Base-by-base conservation (phyloP, 2,797 vertebrate species). In the Aeoliscus strigatus region DNA sequence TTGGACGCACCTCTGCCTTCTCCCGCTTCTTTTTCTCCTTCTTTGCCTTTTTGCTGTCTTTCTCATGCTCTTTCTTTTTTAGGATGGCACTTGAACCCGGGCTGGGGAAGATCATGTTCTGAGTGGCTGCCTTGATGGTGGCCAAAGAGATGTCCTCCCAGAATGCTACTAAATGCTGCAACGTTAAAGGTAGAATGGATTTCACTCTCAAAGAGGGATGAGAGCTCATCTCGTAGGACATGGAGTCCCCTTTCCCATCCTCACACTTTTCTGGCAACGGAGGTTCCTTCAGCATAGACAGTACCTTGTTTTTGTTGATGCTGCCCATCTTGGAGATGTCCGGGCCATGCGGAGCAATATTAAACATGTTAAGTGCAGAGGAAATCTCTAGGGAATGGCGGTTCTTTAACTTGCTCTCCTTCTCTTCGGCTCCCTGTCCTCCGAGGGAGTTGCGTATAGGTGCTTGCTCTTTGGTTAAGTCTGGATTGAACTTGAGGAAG, bases 311-410 rank as follows among this genome's bases (percentile, higher is more conserved):
- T 84, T 99, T 99, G 76, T 99, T 99, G 77, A 99, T 98, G 83
- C 95, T 98, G 35, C 94, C 96, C 96, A 99, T 99, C 84, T 99
- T 98, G 41, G 96, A 99, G 77, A 99, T 99, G 79, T 99, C 96
- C 3, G 96, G 95, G 18, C 96, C 96, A 3, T 97, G 96, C 31
- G 95, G 96, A 3, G 96, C 81, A 55, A 98, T 98, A 65, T 98
- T 97, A 77, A 97, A 97, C 94, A 98, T 97, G 74, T 97, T 97
- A 10, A 97, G 90, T 8, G 96, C 96, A 39, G 96, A 98, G 28
- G 96, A 97, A 77, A 99, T 98, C 89, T 98, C 96, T 50, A 99
- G 61, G 1, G 96, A 99, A 75, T 99, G 96, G 2, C 96, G 91
- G 30, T 99, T 99, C 86, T 99, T 99, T 60, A 97, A 58, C 64